A percentile compares a stretch with the other conserved stretches of the same genome.
These are phyloP conservation scores for Poecilia latipinna DNA, from an alignment of 2,113 vertebrate species.

Conservation along the genomic window DNA sequence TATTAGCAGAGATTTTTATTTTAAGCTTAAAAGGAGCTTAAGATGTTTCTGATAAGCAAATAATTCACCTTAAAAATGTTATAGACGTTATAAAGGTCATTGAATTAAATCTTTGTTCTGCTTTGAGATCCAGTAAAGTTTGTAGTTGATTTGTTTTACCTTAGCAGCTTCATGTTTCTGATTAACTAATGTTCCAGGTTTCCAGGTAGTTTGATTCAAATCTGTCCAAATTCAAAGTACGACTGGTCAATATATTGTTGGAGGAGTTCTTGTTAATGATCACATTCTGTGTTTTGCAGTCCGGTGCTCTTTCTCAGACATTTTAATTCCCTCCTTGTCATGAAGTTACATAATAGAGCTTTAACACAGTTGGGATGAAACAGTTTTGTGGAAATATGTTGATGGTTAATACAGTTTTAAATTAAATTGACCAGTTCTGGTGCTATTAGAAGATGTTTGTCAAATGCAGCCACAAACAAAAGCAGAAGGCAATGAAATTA, in stretches of 20 bases:
- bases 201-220: constrained; percentile 6
- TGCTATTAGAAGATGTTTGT: too few relatives aligned
- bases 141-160: constrained; percentile 9
- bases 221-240: constrained; percentile 3
- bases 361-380: too few relatives aligned
- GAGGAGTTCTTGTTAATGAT: background rate
- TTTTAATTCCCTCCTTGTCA: too few relatives aligned
- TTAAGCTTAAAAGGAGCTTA: constrained; percentile 46
- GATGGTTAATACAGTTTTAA: too few relatives aligned
- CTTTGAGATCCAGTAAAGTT: constrained; percentile 1
- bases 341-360: too few relatives aligned
- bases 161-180: constrained; percentile 45
- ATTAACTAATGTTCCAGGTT: constrained; percentile 50
- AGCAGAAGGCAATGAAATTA: too few relatives aligned
- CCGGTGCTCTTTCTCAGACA: background rate
- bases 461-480: too few relatives aligned
- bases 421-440: too few relatives aligned
- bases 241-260: background rate
- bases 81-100: background rate
- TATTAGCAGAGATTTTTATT: constrained; percentile 46
- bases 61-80: constrained; percentile 24
- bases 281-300: background rate
- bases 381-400: too few relatives aligned
- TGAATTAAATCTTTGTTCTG: constrained; percentile 18
- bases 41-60: constrained; percentile 25